Evolutionary conservation across 2,113 vertebrate genomes (phyloP), one percentile per base, ranked within the genome.

Genomic region (Ptilonorhynchus violaceus): DNA sequence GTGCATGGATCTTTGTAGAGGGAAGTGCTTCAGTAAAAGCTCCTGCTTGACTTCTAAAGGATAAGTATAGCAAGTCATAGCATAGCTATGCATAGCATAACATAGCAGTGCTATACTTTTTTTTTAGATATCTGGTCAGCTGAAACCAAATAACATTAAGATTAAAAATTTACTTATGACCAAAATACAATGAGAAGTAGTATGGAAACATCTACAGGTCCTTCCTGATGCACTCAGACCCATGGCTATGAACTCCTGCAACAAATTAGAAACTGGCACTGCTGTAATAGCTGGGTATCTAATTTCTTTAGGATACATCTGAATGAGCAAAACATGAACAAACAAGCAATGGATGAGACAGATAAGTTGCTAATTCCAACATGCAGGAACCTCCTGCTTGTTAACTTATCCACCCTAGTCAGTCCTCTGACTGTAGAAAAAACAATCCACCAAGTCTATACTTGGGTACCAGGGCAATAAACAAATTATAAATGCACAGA

Each of bases 321-420:
- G 79, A 93, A 96, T 58, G 53, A 96, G 91, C 74, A 87, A 95
- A 91, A 95, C 82, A 49, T 94, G 94, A 87, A 94, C 76, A 85
- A 77, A 69, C 85, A 92, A 79, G 96, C 50, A 93, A 58, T 68
- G 86, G 70, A 81, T 86, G 69, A 96, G 77, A 93, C 46, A 83
- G 77, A 67, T 81, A 94, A 95, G 46, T 39, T 76, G 46, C 35
- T 93, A 87, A 94, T 92, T 92, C 83, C 88, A 92, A 42, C 80
- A 75, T 21, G 80, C 49, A 64, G 69, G 64, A 93, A 50, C 68
- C 60, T 95, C 80, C 60, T 64, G 47, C 53, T 88, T 84, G 31
- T 92, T 94, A 55, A 67, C 9, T 76, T 88, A 93, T 3, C 75
- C 47, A 86, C 72, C 53, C 87, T n/a, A 75, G 28, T 75, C 79